phyloP scores from a whole-genome alignment of 2,888 invertebrate genomes.

The Drosophila mimetica region DNA sequence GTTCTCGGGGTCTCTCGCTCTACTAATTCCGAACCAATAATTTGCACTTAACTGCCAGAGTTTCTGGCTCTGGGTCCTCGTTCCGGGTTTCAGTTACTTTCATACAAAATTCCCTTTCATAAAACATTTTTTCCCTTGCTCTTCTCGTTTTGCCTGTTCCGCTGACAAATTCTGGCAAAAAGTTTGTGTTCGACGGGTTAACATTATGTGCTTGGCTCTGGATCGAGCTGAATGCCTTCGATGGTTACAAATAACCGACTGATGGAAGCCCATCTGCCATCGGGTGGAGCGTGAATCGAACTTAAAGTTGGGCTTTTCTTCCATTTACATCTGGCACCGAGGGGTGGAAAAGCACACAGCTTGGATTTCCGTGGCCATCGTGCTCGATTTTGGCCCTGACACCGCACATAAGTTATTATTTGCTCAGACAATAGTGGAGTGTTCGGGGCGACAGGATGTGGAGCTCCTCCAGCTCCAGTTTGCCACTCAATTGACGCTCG shows the following conservation, averaged over 20 bases:
- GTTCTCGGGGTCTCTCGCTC: slow-evolving; percentile 40
- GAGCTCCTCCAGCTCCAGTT: slow-evolving; percentile 58
- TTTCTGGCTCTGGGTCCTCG: slow-evolving; percentile 25
- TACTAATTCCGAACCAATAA: slow-evolving; percentile 68
- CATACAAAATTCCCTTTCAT: slow-evolving; percentile 71
- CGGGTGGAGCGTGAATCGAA: slow-evolving; percentile 1
- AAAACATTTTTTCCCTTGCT: slow-evolving; percentile 27
- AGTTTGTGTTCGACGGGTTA: slow-evolving; percentile 20
- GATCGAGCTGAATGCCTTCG: slow-evolving; percentile 6
- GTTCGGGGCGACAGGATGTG: slow-evolving; percentile 39
- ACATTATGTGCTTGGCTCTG: slow-evolving; percentile 7
- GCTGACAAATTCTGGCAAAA: slow-evolving; percentile 33
- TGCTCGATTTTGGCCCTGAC: slow-evolving; percentile 55
- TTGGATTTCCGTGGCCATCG: slow-evolving; percentile 69
- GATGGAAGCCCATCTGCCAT: slow-evolving; percentile 8
- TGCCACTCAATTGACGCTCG: slow-evolving; percentile 70
- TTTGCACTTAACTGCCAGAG: slow-evolving; percentile 66
- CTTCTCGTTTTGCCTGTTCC: slow-evolving; percentile 3
- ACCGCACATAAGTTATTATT: slow-evolving; percentile 78
- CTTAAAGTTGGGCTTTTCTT: slow-evolving; percentile 3
- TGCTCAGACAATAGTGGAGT: slow-evolving; percentile 65
- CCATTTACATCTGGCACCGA: slow-evolving; percentile 15
- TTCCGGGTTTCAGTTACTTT: slow-evolving; percentile 58
- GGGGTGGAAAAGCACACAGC: slow-evolving; percentile 55
- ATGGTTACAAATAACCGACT: slow-evolving; percentile 10